These are phyloP conservation scores for Ascaphus truei DNA, from an alignment of 2,113 vertebrate species.

Conservation along the genomic window DNA sequence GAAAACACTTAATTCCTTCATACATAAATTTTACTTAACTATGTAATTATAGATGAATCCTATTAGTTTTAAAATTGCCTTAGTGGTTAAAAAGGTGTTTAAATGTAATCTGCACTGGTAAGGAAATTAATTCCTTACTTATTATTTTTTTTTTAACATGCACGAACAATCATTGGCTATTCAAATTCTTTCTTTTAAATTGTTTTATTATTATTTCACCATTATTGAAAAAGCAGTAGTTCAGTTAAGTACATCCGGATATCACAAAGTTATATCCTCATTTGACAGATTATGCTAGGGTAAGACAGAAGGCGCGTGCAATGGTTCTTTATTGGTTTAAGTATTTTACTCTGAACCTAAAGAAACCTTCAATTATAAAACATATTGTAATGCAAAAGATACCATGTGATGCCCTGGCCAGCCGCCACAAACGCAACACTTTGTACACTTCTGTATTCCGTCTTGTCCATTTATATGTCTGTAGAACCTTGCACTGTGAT, in stretches of 20 bases:
- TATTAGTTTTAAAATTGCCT: slow-evolving; percentile 56
- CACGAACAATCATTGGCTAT: slow-evolving; percentile 15
- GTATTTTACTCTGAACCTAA: background rate
- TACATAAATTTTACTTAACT: slow-evolving; percentile 78
- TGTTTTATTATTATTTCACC: slow-evolving; percentile 24
- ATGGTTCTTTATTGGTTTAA: too few species aligned
- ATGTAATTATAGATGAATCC: slow-evolving; percentile 66
- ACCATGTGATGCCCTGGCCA: slow-evolving; percentile 2
- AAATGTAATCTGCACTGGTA: background rate
- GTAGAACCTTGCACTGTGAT: background rate
- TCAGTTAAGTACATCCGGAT: slow-evolving; percentile 10
- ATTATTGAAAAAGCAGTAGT: slow-evolving; percentile 20
- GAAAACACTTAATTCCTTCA: slow-evolving; percentile 64
- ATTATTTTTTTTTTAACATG: slow-evolving; percentile 22
- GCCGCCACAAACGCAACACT: background rate
- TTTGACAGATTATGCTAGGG: slow-evolving; percentile 7
- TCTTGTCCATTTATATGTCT: background rate
- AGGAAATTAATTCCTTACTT: slow-evolving; percentile 24
- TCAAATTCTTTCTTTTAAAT: slow-evolving; percentile 9
- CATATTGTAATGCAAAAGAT: background rate
- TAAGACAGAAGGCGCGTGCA: background rate
- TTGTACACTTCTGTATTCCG: background rate
- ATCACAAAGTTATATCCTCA: background rate
- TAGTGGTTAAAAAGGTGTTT: slow-evolving; percentile 64
- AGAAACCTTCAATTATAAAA: background rate